A percentile compares a stretch with the other conserved stretches of the same genome.
Conservation (phyloP, 2,888 invertebrate genomes). For the Melanostoma scalare region DNA sequence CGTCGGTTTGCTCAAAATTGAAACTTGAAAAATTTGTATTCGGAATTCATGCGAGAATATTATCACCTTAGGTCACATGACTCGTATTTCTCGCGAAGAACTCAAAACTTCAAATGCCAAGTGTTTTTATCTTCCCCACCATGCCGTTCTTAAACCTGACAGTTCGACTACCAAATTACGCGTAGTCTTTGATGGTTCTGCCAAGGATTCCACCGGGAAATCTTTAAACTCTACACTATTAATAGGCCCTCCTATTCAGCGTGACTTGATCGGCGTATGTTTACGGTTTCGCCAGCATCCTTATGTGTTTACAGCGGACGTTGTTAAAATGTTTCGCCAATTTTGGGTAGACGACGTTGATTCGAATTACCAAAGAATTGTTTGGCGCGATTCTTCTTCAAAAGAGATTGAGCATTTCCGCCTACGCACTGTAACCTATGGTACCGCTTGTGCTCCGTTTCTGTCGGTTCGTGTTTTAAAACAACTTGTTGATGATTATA, state of each 20-base stretch:
- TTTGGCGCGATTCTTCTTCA: constrained; percentile 40
- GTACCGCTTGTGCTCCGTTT: constrained; percentile 42
- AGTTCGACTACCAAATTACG: constrained; percentile 19
- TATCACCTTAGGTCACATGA: constrained; percentile 32
- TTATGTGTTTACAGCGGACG: constrained; percentile 27
- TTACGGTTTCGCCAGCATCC: constrained; percentile 64
- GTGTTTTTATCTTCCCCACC: constrained; percentile 68
- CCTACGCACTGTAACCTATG: constrained; percentile 28
- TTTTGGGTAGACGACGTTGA: constrained; percentile 45
- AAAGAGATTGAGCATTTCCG: constrained; percentile 37
- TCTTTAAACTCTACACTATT: constrained; percentile 43
- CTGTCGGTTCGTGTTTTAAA: constrained; percentile 15
- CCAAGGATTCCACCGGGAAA: constrained; percentile 40
- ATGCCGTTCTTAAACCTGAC: constrained; percentile 63
- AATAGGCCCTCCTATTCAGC: constrained; percentile 52
- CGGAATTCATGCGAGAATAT: constrained; percentile 41
- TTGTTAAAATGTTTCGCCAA: constrained; percentile 50
- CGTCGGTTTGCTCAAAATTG: constrained; percentile 16
- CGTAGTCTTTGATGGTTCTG: constrained; percentile 54
- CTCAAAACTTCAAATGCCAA: neutral
- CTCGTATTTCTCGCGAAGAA: constrained; percentile 18
- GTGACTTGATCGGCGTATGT: constrained; percentile 59
- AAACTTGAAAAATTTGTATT: constrained; percentile 7
- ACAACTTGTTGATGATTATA: constrained; percentile 5
- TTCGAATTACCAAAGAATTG: constrained; percentile 33